phyloP scores from a whole-genome alignment of 2,888 invertebrate species.

The Clistopyga incitator region DNA sequence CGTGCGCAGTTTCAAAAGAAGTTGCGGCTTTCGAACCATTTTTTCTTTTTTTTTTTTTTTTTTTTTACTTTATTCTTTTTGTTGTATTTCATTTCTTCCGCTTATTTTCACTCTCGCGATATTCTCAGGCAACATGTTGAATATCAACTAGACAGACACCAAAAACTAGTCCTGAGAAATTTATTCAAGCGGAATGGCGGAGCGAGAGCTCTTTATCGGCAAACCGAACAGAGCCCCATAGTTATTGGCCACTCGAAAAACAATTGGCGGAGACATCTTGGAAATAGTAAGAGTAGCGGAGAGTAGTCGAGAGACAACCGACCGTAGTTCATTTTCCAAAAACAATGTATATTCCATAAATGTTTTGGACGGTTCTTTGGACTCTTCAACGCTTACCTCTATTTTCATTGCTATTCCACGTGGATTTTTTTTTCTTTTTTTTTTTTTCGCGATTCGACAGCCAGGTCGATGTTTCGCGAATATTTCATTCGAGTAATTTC shows the following conservation, averaged over 20 bases:
- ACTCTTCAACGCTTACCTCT: not conserved
- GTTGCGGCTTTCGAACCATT: slow-evolving; percentile 24
- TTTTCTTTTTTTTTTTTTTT: not conserved
- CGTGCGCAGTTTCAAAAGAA: slow-evolving; percentile 32
- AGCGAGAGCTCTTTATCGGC: slow-evolving; percentile 36
- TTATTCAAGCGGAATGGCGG: slow-evolving; percentile 45
- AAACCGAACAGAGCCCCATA: not conserved
- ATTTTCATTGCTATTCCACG: slow-evolving; percentile 3
- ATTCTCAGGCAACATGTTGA: slow-evolving; percentile 25
- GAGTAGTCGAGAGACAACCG: too few relatives aligned
- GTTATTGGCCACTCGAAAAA: not conserved
- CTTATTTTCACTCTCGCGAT: slow-evolving; percentile 1
- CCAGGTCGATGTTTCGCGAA: slow-evolving; percentile 50
- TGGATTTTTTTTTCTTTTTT: slow-evolving; percentile 22
- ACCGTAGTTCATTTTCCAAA: too few relatives aligned
- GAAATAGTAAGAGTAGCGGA: too few relatives aligned
- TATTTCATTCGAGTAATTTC: slow-evolving; percentile 58
- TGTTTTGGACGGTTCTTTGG: not conserved
- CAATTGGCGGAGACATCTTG: not conserved
- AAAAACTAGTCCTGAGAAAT: slow-evolving; percentile 33
- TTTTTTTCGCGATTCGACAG: not conserved
- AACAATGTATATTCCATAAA: not conserved
- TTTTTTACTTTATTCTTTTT: slow-evolving; percentile 16
- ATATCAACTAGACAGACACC: slow-evolving; percentile 17
- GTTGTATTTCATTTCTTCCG: not conserved